Evolutionary conservation across 1,140 invertebrate genomes (phyloP), one percentile per base, ranked within the genome.

Genomic region (Myzus persicae): DNA sequence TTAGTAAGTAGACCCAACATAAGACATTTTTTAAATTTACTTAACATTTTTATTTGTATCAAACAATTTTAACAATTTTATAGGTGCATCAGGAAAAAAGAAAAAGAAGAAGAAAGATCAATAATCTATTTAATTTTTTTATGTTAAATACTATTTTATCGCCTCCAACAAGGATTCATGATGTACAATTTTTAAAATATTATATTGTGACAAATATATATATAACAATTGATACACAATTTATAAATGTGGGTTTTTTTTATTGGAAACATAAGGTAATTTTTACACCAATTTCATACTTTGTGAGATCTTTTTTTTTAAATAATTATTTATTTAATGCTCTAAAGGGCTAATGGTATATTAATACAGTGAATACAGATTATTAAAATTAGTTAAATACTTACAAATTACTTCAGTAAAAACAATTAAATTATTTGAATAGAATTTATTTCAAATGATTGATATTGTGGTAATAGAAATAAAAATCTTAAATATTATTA

Each of bases 201-300:
- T 54, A 54, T 76, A 76, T 76, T 76, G 59, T 76, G 31, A 76
- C 31, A n/a, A 67, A 76, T 76, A 76, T 76, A 76, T 76, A n/a
- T 14, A 18, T n/a, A n/a, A 76, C 59, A 76, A 76, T 76, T 76
- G 59, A 76, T 76, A 76, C 59, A 76, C 31, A 76, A 76, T 76
- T 76, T 76, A 59, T 26, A 20, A n/a, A 76, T 76, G 14, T n/a
- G n/a, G 24, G 20, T 67, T n/a, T 76, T n/a, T 76, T 76, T n/a
- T 76, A 31, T 4, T 76, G 59, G 18, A n/a, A 76, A n/a, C 14
- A 11, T 54, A 76, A n/a, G 5, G 4, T 31, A 18, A n/a, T 76
- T 76, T 76, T 4, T 18, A n/a, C 14, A n/a, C 31, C 4, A n/a
- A 5, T 51, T 24, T 51, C 4, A 51, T 51, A 51, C 48, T 67